Evolutionary conservation across 2,113 vertebrate genomes (phyloP).

Genomic region (Holacanthus passer): DNA sequence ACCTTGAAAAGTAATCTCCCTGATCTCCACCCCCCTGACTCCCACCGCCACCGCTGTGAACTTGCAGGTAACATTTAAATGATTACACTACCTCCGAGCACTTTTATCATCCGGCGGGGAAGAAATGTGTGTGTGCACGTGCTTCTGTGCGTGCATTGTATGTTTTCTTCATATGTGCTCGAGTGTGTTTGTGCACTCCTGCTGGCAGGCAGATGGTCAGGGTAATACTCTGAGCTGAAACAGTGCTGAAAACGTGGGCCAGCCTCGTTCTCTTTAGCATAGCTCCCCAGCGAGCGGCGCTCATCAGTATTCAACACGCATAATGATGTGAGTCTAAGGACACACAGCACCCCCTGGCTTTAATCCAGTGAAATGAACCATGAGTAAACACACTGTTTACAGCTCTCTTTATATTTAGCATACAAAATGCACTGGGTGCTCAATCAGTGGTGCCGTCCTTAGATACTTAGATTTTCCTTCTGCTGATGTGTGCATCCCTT

Average conservation of each 20-base stretch:
- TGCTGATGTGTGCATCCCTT: slow-evolving; percentile 13
- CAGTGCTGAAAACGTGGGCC: slow-evolving; percentile 70
- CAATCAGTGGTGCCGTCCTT: slow-evolving; percentile 9
- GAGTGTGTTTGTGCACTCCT: slow-evolving; percentile 50
- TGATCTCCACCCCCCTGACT: slow-evolving; percentile 36
- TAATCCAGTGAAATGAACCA: slow-evolving; percentile 63
- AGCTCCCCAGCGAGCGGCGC: slow-evolving; percentile 61
- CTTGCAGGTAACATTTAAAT: slow-evolving; percentile 73
- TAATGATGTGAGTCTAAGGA: slow-evolving; percentile 60
- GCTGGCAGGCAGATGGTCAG: slow-evolving; percentile 80
- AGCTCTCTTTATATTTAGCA: slow-evolving; percentile 35
- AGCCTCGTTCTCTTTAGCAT: slow-evolving; percentile 73
- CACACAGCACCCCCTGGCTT: slow-evolving; percentile 82
- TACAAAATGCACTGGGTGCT: slow-evolving; percentile 31
- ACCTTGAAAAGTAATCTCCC: slow-evolving; percentile 70
- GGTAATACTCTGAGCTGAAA: slow-evolving; percentile 76
- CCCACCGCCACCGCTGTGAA: slow-evolving; percentile 32
- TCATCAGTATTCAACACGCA: slow-evolving; percentile 74
- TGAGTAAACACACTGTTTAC: slow-evolving; percentile 62
- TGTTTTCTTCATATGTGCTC: slow-evolving; percentile 40
- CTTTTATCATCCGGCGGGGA: slow-evolving; percentile 67
- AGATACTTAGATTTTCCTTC: background rate
- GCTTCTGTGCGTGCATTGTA: slow-evolving; percentile 7
- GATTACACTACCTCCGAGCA: slow-evolving; percentile 68
- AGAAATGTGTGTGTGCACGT: slow-evolving; percentile 25